Evolutionary conservation across 2,797 vertebrate species (phyloP), one percentile per base, ranked within the genome.

Genomic region (Graptemys geographica): DNA sequence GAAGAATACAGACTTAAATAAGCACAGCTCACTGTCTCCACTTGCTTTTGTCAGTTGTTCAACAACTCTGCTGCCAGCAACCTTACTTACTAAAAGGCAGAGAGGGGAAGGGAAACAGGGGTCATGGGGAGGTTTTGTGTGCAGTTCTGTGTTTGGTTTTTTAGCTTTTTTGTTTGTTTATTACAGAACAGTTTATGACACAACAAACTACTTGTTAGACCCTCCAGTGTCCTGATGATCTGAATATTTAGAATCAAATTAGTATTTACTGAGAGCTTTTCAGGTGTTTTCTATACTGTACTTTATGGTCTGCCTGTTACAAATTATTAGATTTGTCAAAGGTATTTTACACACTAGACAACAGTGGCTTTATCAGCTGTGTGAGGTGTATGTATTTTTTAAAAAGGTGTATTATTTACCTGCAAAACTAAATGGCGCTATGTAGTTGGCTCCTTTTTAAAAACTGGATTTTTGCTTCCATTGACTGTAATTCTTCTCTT

Each of bases 1-100:
- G 82, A 95, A 97, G 90, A 93, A 96, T 94, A 88, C 95, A 90
- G 97, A 81, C 93, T 95, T 96, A 95, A 97, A 96, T 97, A 93
- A 96, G 96, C 94, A 91, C 94, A 92, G 96, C 91, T 97, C 94
- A 0, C 95, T 96, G 96, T 96, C 96, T 97, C 96, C 94, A 92
- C 90, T 93, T 86, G 88, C 95, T 93, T 96, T 97, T 96, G 94
- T 95, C 88, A 57, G 93, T 93, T 2, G 1, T 92, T 90, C 97
- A 94, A 95, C 82, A 96, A 52, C 90, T 85, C 89, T 79, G 83
- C 90, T 97, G 96, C 96, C 97, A 97, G 89, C 91, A 97, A 76
- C 92, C 94, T 96, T 94, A 82, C 57, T 88, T 81, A 87, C 94
- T 89, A 94, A 94, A 90, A 3, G 27, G 84, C 86, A 89, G 82